Conservation (phyloP, 2,797 vertebrate species). For the Ambastaia sidthimunki region DNA sequence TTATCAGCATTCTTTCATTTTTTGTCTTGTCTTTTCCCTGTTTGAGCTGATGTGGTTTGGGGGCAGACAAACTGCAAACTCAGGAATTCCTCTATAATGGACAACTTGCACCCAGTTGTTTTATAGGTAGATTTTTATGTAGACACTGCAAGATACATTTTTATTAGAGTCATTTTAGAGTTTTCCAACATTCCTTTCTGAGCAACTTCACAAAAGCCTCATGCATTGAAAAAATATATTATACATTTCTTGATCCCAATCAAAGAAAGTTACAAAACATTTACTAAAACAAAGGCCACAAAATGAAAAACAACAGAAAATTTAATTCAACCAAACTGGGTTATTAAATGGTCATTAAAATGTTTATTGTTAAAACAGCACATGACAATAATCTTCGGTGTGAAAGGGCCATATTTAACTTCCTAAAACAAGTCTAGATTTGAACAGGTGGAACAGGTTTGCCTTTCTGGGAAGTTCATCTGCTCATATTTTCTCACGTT, state of each 20-base stretch:
- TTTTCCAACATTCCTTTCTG: slow-evolving; percentile 27
- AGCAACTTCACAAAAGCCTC: neutral
- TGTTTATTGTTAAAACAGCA: neutral
- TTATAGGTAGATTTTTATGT: slow-evolving; percentile 7
- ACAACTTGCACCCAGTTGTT: slow-evolving; percentile 22
- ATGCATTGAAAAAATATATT: slow-evolving; percentile 9
- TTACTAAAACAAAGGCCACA: neutral
- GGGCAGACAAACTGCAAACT: slow-evolving; percentile 43
- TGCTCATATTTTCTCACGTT: slow-evolving; percentile 48
- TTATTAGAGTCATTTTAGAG: slow-evolving; percentile 22
- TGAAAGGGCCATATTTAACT: slow-evolving; percentile 1
- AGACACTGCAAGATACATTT: slow-evolving; percentile 39
- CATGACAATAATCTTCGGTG: neutral
- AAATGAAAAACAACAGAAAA: neutral
- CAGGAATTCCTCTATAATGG: slow-evolving; percentile 38
- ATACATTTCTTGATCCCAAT: neutral
- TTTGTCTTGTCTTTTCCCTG: slow-evolving; percentile 10
- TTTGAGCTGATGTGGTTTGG: slow-evolving; percentile 34
- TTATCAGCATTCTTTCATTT: slow-evolving; percentile 3
- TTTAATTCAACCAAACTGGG: neutral
- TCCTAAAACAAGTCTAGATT: slow-evolving; percentile 16
- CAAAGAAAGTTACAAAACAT: neutral
- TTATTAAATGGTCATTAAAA: slow-evolving; percentile 4
- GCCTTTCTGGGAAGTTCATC: slow-evolving; percentile 36
- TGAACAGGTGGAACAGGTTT: slow-evolving; percentile 44